Evolutionary conservation across 2,113 vertebrate genomes (phyloP).

Genomic region (Charadrius vociferus): DNA sequence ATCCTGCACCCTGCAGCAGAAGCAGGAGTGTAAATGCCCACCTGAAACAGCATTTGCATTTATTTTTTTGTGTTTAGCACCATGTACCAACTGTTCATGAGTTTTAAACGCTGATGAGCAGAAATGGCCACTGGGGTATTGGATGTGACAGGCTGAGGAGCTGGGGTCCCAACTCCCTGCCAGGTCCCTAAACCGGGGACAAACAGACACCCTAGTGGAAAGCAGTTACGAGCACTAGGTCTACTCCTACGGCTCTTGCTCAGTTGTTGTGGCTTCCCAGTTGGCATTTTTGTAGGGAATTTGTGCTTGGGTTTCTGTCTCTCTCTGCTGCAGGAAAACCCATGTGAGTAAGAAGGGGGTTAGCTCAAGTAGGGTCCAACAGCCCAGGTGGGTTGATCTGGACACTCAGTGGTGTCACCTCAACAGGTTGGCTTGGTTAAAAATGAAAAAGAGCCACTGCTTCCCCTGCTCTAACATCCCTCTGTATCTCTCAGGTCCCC

Average conservation of each 20-base stretch:
- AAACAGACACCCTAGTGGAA: background rate
- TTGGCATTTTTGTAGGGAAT: background rate
- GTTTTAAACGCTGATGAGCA: background rate
- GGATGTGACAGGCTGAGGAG: background rate
- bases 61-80: background rate
- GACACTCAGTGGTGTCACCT: background rate
- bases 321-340: background rate
- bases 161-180: background rate
- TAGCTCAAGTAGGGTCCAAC: background rate
- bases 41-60: background rate
- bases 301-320: background rate
- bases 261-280: background rate
- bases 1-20: background rate
- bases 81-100: accelerated
- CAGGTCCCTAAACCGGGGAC: background rate
- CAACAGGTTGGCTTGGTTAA: background rate
- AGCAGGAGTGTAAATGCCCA: background rate
- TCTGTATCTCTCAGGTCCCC: background rate
- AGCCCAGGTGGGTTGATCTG: background rate
- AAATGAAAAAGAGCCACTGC: background rate
- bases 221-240: accelerated
- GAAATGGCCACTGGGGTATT: background rate
- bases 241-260: accelerated
- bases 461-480: background rate
- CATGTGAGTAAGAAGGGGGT: background rate